Evolutionary conservation across 1,140 invertebrate genomes (phyloP).

Genomic region (Watersipora subatra): DNA sequence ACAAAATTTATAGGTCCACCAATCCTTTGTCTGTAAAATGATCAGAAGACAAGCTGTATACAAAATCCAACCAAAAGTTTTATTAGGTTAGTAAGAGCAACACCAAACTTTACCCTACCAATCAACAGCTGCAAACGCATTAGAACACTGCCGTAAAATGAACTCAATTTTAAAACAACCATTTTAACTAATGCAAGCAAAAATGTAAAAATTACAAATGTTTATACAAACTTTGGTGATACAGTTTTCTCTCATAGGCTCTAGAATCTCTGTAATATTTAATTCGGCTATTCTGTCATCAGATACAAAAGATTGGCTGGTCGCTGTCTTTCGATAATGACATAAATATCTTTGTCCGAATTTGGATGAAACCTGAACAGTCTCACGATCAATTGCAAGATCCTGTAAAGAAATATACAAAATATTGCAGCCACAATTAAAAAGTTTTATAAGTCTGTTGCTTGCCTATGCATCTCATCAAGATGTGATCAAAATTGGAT

Average conservation of each 20-base stretch:
- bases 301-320: neutral
- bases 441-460: neutral
- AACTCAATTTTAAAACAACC: neutral
- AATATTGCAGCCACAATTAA: neutral
- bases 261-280: neutral
- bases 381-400: neutral
- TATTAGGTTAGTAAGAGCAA: no score
- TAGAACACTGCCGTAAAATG: neutral
- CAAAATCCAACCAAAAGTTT: no score
- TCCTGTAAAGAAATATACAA: neutral
- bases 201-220: neutral
- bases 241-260: neutral
- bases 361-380: neutral
- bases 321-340: neutral
- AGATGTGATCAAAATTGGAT: neutral
- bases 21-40: conserved; percentile 50
- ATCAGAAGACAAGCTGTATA: conserved; percentile 1
- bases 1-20: conserved; percentile 97
- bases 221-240: neutral
- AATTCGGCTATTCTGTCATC: neutral
- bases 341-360: neutral
- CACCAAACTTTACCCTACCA: no score
- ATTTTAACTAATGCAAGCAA: neutral
- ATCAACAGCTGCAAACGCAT: neutral
- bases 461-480: neutral